Evolutionary conservation across 2,888 invertebrate genomes (phyloP), one percentile per base, ranked within the genome.

Genomic region (Ennomos quercinarius): DNA sequence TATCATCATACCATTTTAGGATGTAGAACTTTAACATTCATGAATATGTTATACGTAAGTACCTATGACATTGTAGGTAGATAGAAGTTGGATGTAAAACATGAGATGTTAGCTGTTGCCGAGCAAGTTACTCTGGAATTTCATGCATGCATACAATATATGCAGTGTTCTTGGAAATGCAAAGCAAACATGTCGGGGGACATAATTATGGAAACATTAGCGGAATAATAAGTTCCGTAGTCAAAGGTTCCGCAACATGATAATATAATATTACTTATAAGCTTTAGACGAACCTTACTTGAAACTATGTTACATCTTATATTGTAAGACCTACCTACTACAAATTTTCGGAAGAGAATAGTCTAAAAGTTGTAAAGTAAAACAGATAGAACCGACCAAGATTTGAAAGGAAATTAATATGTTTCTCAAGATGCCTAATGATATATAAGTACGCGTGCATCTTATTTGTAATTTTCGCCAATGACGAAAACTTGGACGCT

Each of bases 401-500:
- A n/a, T n/a, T n/a, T n/a, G n/a, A n/a, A n/a, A n/a, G n/a, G n/a
- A n/a, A n/a, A n/a, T n/a, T 17, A 17, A 17, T 17, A 17, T 17
- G 3, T 17, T 17, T 17, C 3, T 17, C 17, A 17, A 17, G n/a
- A n/a, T n/a, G n/a, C n/a, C n/a, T n/a, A n/a, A n/a, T n/a, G n/a
- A 54, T 36, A 51, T 51, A 47, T 51, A 55, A n/a, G 55, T 51
- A 66, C 49, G 17, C 56, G 63, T 62, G 62, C 51, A 54, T 63
- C 63, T 42, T 35, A 41, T 50, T 50, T 42, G 47, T 43, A 65
- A 59, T 55, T 57, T 57, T 48, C 46, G 57, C 42, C 39, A 52
- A 58, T 56, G 62, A 58, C 57, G 63, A 60, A 63, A 71, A 67
- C 66, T 55, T 56, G 59, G 50, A 57, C 64, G 64, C 67, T 64